Percentiles rank a stretch among this genome's conserved stretches.
Evolutionary conservation across 2,113 vertebrate genomes (phyloP).

Genomic region (Hoplias malabaricus): DNA sequence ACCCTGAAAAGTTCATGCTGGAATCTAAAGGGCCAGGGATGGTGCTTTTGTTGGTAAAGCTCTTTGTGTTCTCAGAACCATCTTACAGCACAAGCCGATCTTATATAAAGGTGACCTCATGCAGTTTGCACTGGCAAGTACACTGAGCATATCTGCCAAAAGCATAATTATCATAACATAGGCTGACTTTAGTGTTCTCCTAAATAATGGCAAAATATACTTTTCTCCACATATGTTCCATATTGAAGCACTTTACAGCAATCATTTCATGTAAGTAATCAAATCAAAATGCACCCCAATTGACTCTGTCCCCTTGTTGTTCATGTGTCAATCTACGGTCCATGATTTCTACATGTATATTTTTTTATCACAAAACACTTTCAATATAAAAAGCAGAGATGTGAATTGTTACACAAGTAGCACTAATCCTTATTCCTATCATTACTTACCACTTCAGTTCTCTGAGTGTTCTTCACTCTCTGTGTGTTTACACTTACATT

Average conservation of each 20-base stretch:
- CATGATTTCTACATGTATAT: too few relatives aligned
- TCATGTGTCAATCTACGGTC: not conserved
- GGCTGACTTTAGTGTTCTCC: not conserved
- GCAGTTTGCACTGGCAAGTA: not conserved
- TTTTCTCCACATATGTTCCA: conserved; percentile 12
- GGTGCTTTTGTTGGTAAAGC: not conserved
- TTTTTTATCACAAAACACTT: too few relatives aligned
- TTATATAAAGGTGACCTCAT: not conserved
- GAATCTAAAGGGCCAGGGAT: not conserved
- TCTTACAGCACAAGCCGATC: not conserved
- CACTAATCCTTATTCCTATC: too few relatives aligned
- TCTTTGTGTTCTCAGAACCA: not conserved
- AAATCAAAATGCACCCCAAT: not conserved
- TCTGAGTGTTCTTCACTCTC: too few relatives aligned
- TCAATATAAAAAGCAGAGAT: too few relatives aligned
- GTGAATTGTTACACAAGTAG: too few relatives aligned
- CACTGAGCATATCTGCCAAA: conserved; percentile 2
- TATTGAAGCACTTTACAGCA: conserved; percentile 26
- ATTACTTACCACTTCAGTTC: too few relatives aligned
- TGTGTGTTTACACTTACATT: too few relatives aligned
- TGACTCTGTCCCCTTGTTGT: not conserved
- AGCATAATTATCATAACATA: not conserved
- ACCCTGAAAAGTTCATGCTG: conserved; percentile 3
- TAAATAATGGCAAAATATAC: conserved; percentile 5
- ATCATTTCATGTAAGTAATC: conserved; percentile 26